Percentiles rank a stretch among this genome's conserved stretches.
Evolutionary conservation across 2,888 invertebrate species (phyloP).

Genomic region (Silvanus unidentatus): DNA sequence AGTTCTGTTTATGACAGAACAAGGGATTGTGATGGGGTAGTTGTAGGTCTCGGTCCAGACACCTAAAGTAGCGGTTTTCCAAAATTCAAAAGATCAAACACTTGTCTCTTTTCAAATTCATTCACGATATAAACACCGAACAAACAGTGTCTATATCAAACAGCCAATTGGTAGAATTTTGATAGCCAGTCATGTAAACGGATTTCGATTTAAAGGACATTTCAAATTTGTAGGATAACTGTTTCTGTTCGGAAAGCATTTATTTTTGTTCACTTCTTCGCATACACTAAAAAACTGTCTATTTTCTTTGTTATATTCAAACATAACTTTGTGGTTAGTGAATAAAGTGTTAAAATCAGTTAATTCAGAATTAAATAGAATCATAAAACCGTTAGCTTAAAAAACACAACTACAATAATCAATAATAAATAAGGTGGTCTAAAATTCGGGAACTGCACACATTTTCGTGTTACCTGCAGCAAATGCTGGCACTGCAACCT

Average conservation of each 20-base stretch:
- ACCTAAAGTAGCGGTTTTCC: slow-evolving; percentile 51
- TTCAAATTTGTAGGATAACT: background rate
- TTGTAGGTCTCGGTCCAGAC: slow-evolving; percentile 67
- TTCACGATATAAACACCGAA: background rate
- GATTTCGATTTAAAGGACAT: background rate
- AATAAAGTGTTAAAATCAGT: too few species aligned
- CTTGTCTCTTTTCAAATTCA: background rate
- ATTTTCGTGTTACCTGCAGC: slow-evolving; percentile 30
- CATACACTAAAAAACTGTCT: too few species aligned
- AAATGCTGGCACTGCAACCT: slow-evolving; percentile 1
- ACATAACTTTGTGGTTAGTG: too few species aligned
- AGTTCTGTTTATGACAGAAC: slow-evolving; percentile 72
- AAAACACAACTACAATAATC: background rate
- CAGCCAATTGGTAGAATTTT: too few species aligned
- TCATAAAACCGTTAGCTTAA: slow-evolving; percentile 1
- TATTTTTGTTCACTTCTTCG: too few species aligned
- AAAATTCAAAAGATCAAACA: too few species aligned
- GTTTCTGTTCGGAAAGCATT: background rate
- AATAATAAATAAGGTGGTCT: background rate
- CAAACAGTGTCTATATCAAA: background rate
- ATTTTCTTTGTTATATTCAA: too few species aligned
- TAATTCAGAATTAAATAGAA: background rate
- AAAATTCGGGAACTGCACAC: slow-evolving; percentile 16
- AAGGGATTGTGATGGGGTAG: slow-evolving; percentile 76
- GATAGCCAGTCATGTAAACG: background rate